Conservation (phyloP, 2,113 vertebrate species). For the Vidua macroura region DNA sequence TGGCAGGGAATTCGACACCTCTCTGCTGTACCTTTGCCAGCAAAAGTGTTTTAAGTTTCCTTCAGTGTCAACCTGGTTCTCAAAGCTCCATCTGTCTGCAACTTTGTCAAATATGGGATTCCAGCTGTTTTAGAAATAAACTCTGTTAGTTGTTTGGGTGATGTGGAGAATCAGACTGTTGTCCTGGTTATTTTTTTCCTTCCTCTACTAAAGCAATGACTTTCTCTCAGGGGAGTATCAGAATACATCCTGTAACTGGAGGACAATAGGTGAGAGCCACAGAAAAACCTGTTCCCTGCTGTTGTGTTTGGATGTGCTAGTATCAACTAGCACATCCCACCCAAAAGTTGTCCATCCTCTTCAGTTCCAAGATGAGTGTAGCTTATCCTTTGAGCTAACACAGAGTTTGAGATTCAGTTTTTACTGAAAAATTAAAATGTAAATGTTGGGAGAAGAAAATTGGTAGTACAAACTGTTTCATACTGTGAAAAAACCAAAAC, state of each 20-base stretch:
- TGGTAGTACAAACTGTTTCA: not conserved
- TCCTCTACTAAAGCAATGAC: not conserved
- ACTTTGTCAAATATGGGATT: slow-evolving; percentile 13
- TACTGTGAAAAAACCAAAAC: not conserved
- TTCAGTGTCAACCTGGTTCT: slow-evolving; percentile 10
- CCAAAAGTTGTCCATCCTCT: not conserved
- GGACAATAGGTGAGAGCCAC: not conserved
- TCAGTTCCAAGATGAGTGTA: not conserved
- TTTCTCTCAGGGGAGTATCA: not conserved
- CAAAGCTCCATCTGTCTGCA: slow-evolving; percentile 48
- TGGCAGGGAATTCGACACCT: not conserved
- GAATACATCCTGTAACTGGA: not conserved
- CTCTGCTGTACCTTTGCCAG: not conserved
- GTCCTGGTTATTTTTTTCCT: not conserved
- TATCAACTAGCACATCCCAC: not conserved
- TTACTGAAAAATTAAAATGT: not conserved
- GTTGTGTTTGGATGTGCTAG: not conserved
- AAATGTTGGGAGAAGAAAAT: not conserved
- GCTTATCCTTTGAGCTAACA: not conserved
- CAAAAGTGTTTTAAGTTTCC: slow-evolving; percentile 4
- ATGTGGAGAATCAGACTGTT: not conserved
- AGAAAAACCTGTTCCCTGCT: not conserved
- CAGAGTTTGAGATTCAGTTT: not conserved
- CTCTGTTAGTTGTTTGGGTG: not conserved
- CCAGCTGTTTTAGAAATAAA: slow-evolving; percentile 52